Evolutionary conservation across 2,797 vertebrate genomes (phyloP).

Genomic region (Brachymystax lenok): DNA sequence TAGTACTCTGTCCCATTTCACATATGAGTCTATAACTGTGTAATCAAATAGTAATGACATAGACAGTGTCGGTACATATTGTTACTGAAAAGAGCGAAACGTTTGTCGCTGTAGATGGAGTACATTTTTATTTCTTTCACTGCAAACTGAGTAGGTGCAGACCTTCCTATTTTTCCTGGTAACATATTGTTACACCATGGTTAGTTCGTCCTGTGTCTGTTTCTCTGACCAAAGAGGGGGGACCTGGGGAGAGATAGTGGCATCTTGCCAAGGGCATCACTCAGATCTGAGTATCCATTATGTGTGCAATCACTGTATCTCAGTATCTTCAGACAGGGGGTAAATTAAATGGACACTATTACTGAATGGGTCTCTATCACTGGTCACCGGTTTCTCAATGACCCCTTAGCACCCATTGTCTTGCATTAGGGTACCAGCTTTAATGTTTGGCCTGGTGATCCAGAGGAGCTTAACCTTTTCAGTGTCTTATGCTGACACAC

Average conservation of each 20-base stretch:
- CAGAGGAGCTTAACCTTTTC: background rate
- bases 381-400: slow-evolving; percentile 17
- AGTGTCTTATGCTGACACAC: background rate
- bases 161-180: background rate
- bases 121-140: background rate
- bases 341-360: slow-evolving; percentile 50
- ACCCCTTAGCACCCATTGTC: slow-evolving; percentile 18
- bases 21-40: background rate
- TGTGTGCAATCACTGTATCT: slow-evolving; percentile 47
- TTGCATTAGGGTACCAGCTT: background rate
- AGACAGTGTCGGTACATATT: background rate
- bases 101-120: background rate
- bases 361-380: slow-evolving; percentile 34
- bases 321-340: slow-evolving; percentile 48
- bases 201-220: background rate
- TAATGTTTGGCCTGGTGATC: background rate
- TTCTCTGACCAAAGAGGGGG: background rate
- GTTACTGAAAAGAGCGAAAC: no score
- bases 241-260: slow-evolving; percentile 16
- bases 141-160: background rate
- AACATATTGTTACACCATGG: background rate
- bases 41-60: background rate
- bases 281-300: slow-evolving; percentile 55
- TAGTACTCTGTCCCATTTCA: background rate
- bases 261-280: slow-evolving; percentile 55